These are phyloP conservation scores for Scomberomorus guttatus DNA, from an alignment of 2,797 vertebrate genomes.

Conservation along the genomic window DNA sequence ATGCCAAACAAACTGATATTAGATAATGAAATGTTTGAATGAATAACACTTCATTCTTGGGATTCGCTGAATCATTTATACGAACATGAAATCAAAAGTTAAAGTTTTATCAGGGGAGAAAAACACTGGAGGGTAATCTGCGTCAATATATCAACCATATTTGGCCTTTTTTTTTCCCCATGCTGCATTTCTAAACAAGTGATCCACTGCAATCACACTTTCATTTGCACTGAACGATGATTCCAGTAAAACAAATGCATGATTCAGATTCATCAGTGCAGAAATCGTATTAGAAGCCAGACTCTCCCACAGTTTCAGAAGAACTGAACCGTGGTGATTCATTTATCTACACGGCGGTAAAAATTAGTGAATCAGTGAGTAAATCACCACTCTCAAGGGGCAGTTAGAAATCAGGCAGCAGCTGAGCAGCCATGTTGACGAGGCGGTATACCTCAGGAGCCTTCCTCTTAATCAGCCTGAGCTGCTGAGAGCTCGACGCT, in stretches of 20 bases:
- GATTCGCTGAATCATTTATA: slow-evolving; percentile 24
- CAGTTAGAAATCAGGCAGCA: slow-evolving; percentile 76
- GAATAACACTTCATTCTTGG: neutral
- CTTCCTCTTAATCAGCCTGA: slow-evolving; percentile 85
- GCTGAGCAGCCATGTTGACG: slow-evolving; percentile 65
- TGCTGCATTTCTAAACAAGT: slow-evolving; percentile 42
- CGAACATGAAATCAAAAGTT: neutral
- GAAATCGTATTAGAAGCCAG: slow-evolving; percentile 43
- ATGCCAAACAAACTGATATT: slow-evolving; percentile 37
- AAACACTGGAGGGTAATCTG: slow-evolving; percentile 16
- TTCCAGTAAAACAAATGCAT: slow-evolving; percentile 30
- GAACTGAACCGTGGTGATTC: slow-evolving; percentile 55
- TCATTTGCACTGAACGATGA: slow-evolving; percentile 40
- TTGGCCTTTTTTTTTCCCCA: slow-evolving; percentile 10
- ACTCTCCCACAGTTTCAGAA: slow-evolving; percentile 35
- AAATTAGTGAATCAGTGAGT: slow-evolving; percentile 79
- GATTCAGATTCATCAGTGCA: slow-evolving; percentile 55
- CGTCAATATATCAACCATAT: slow-evolving; percentile 6
- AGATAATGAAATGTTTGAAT: slow-evolving; percentile 20
- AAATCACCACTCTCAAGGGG: slow-evolving; percentile 73
- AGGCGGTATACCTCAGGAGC: slow-evolving; percentile 86
- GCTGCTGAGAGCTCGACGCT: slow-evolving; percentile 73
- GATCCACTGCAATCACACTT: slow-evolving; percentile 42
- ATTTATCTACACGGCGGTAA: slow-evolving; percentile 57
- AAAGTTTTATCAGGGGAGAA: slow-evolving; percentile 15